Conservation (phyloP, 2,797 vertebrate species). For the Sebastes steindachneri region DNA sequence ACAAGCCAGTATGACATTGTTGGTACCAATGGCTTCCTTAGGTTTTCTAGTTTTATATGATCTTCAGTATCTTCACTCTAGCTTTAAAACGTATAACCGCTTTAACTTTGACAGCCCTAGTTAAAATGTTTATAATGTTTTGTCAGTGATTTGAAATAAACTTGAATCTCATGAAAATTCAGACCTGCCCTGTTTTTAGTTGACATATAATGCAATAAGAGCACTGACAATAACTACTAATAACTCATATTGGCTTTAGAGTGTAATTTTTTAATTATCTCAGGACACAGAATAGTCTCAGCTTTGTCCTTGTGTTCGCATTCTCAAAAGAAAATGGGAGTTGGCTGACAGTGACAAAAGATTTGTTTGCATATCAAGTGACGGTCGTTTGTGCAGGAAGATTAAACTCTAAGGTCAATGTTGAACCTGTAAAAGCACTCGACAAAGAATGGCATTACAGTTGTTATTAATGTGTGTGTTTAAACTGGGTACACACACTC, state of each 20-base stretch:
- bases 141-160: background rate
- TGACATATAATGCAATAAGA: background rate
- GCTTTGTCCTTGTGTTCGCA: slow-evolving; percentile 31
- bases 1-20: too few species aligned
- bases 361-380: slow-evolving; percentile 70
- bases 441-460: slow-evolving; percentile 77
- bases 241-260: background rate
- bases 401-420: slow-evolving; percentile 78
- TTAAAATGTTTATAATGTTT: background rate
- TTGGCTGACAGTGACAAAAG: slow-evolving; percentile 64
- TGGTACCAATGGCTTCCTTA: too few species aligned
- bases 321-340: slow-evolving; percentile 47
- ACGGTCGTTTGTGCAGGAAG: slow-evolving; percentile 72
- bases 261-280: slow-evolving; percentile 12
- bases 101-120: too few species aligned
- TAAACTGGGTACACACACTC: slow-evolving; percentile 75
- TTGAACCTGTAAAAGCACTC: slow-evolving; percentile 82
- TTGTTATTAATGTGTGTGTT: slow-evolving; percentile 86
- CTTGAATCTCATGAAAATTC: background rate
- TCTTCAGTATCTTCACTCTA: too few species aligned
- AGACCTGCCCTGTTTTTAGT: background rate
- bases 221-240: background rate
- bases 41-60: too few species aligned
- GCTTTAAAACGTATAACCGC: too few species aligned
- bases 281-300: slow-evolving; percentile 1